Base-by-base conservation (phyloP, 2,888 invertebrate species). In the Aleiodes leptofemur region DNA sequence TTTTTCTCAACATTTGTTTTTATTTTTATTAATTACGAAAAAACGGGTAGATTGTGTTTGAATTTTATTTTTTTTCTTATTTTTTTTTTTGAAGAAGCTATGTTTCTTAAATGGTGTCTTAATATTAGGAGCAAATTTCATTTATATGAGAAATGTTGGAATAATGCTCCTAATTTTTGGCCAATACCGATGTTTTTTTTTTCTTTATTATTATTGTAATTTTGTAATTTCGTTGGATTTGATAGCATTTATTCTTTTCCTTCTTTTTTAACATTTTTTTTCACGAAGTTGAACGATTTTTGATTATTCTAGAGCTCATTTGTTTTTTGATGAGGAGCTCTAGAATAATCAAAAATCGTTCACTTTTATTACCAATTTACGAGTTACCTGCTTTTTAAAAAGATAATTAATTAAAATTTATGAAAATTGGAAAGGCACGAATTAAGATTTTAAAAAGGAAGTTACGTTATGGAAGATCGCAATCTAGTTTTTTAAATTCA, bases 331-430 rank as follows among this genome's bases (percentile, higher is more conserved):
- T 9, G 14, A 48, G 38, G 48, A 64, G 55, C 73, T 66, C 53
- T 34, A 71, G 59, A 66, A 74, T 34, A 73, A 73, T 51, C 77
- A 74, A 77, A 76, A 78, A 73, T 77, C 76, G 73, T 29, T 68
- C 66, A 57, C 61, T 50, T 43, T 73, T 43, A 8, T 51, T 76
- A 77, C 55, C 64, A 74, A 72, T 74, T 76, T n/a, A 66, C 68
- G 72, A 66, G 53, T 69, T 66, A 61, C 57, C 57, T 11, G 48
- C 59, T 74, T 43, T 50, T 64, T 56, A 31, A 34, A 34, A 34
- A 34, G 34, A 34, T 23, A 55, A 51, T 66, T 72, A 29, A 55
- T 56, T 59, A 13, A 59, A 56, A 56, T 23, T 68, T n/a, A n/a
- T 7, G 29, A 50, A 51, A 68, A 68, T 66, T 50, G 29, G 23